phyloP scores from a whole-genome alignment of 2,888 invertebrate genomes.

The Chrysolina haemoptera region DNA sequence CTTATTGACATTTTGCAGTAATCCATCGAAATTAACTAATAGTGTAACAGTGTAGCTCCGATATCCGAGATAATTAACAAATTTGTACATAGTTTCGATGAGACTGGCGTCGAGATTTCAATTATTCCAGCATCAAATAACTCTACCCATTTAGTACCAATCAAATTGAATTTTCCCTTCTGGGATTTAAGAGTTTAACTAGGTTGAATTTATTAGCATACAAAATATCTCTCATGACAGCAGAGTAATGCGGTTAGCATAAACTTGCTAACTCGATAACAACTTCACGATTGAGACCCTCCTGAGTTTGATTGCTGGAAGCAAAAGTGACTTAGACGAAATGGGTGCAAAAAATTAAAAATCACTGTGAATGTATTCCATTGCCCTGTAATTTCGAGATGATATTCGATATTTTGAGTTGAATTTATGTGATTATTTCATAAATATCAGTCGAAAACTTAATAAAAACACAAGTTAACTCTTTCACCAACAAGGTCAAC shows the following conservation, averaged over 20 bases:
- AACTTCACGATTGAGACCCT: slow-evolving; percentile 33
- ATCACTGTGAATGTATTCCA: neutral
- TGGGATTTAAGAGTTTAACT: slow-evolving; percentile 34
- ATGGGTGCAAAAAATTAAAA: neutral
- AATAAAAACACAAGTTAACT: no score
- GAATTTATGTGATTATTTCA: no score
- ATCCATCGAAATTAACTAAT: no score
- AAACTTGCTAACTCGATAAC: slow-evolving; percentile 38
- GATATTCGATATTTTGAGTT: no score
- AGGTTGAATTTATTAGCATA: slow-evolving; percentile 43
- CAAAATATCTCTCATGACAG: slow-evolving; percentile 34
- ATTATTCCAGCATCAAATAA: neutral
- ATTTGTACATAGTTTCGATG: no score
- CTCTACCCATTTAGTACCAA: slow-evolving; percentile 15
- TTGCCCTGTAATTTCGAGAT: no score
- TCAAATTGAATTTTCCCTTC: slow-evolving; percentile 30
- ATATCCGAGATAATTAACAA: no score
- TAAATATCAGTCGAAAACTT: no score
- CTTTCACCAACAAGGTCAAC: no score
- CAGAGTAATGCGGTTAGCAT: slow-evolving; percentile 36
- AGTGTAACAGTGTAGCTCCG: no score
- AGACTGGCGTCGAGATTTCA: neutral
- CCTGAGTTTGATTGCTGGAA: slow-evolving; percentile 15
- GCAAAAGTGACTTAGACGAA: slow-evolving; percentile 7
- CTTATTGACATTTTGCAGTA: no score